A percentile compares a stretch with the other conserved stretches of the same genome.
These are phyloP conservation scores for Coryphaenoides rupestris DNA, from an alignment of 2,113 vertebrate species.

Conservation along the genomic window DNA sequence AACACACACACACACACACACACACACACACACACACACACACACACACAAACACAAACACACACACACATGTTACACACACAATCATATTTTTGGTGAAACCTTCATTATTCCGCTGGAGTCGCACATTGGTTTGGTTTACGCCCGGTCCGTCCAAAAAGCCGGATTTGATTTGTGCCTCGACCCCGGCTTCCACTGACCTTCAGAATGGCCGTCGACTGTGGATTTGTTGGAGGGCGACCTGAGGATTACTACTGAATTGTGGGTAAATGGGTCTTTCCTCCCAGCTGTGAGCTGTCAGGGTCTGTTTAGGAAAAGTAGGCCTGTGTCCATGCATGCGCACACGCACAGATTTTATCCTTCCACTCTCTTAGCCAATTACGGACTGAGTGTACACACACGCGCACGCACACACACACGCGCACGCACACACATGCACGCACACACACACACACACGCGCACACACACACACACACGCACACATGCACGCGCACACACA, in stretches of 20 bases:
- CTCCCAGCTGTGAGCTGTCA: constrained; percentile 69
- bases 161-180: no score
- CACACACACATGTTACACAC: no score
- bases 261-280: constrained; percentile 66
- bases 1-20: no score
- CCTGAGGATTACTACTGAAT: constrained; percentile 60
- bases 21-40: no score
- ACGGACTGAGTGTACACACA: neutral
- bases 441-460: constrained; percentile 8
- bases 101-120: no score
- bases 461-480: neutral
- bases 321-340: constrained; percentile 52
- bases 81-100: constrained; percentile 16
- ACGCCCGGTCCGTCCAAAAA: no score
- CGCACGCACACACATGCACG: constrained; percentile 22
- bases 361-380: neutral
- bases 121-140: no score
- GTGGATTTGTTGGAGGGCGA: constrained; percentile 44
- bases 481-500: constrained; percentile 33
- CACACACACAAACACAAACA: no score
- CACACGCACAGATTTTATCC: constrained; percentile 1
- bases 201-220: constrained; percentile 58
- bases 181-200: constrained; percentile 44
- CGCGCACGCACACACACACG: constrained; percentile 21
- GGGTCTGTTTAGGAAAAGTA: constrained; percentile 55